Conservation (phyloP, 92 coral and sea anemone species). For the Nematostella vectensis region DNA sequence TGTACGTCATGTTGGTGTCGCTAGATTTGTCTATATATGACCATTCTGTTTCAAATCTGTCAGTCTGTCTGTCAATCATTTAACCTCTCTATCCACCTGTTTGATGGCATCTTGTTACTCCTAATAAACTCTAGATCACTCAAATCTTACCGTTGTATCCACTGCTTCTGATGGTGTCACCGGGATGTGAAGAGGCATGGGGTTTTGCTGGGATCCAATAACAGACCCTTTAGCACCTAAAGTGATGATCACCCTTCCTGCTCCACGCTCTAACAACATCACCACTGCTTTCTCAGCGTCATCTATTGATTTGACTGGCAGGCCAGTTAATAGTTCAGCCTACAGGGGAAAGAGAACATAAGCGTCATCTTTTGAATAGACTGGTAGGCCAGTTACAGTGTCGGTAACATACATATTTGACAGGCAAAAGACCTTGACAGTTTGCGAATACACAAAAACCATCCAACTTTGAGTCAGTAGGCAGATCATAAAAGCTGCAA, state of each 20-base stretch:
- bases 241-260: constrained; percentile 74
- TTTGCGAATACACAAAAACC: too few relatives aligned
- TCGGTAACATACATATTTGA: too few relatives aligned
- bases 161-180: constrained; percentile 79
- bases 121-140: too few relatives aligned
- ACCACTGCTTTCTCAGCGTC: constrained; percentile 87
- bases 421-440: too few relatives aligned
- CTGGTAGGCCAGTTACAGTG: not conserved
- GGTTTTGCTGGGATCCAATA: constrained; percentile 87
- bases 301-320: constrained; percentile 68
- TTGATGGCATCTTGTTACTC: too few relatives aligned
- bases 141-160: constrained; percentile 82
- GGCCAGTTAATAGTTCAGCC: constrained; percentile 94
- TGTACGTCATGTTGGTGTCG: too few relatives aligned
- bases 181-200: constrained; percentile 82
- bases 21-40: too few relatives aligned
- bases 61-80: too few relatives aligned
- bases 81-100: too few relatives aligned
- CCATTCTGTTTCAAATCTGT: too few relatives aligned
- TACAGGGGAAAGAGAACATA: not conserved
- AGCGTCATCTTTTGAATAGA: not conserved
- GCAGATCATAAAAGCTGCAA: too few relatives aligned
- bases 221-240: constrained; percentile 89
- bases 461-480: too few relatives aligned
- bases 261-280: constrained; percentile 87